Conservation (phyloP, 1,140 invertebrate species). For the Hydropsyche tenuis region DNA sequence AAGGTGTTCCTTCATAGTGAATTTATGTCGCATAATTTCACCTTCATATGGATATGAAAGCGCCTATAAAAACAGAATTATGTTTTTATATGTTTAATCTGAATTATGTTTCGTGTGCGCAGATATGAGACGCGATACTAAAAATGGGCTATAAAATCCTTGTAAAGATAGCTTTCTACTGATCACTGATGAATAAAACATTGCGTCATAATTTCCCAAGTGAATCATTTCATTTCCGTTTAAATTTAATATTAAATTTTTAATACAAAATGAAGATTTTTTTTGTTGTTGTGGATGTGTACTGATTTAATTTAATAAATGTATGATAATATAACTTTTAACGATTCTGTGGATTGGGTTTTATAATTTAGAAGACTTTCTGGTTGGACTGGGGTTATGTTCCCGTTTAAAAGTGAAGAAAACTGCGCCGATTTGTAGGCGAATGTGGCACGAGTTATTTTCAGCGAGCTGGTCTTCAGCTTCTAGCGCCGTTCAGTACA, state of each 20-base stretch:
- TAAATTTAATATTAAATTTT: too few species aligned
- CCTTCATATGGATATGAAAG: conserved; percentile 4
- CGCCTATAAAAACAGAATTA: conserved; percentile 1
- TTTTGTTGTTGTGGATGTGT: too few species aligned
- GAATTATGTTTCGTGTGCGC: neutral
- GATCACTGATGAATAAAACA: too few species aligned
- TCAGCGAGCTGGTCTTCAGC: neutral
- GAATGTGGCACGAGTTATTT: conserved; percentile 24
- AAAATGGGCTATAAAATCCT: neutral
- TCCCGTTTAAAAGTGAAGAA: conserved; percentile 1
- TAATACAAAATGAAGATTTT: too few species aligned
- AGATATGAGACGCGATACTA: neutral
- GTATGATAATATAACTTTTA: neutral
- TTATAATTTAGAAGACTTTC: too few species aligned
- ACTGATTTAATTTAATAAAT: neutral
- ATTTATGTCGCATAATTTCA: conserved; percentile 20
- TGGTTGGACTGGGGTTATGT: neutral
- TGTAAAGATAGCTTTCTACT: too few species aligned
- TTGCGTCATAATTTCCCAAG: too few species aligned
- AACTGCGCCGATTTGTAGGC: conserved; percentile 5
- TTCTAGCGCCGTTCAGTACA: conserved; percentile 3
- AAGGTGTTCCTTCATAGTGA: neutral
- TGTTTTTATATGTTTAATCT: conserved; percentile 4
- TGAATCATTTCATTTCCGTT: too few species aligned
- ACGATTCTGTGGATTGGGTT: too few species aligned